Evolutionary conservation across 2,113 vertebrate genomes (phyloP).

Genomic region (Columba livia): DNA sequence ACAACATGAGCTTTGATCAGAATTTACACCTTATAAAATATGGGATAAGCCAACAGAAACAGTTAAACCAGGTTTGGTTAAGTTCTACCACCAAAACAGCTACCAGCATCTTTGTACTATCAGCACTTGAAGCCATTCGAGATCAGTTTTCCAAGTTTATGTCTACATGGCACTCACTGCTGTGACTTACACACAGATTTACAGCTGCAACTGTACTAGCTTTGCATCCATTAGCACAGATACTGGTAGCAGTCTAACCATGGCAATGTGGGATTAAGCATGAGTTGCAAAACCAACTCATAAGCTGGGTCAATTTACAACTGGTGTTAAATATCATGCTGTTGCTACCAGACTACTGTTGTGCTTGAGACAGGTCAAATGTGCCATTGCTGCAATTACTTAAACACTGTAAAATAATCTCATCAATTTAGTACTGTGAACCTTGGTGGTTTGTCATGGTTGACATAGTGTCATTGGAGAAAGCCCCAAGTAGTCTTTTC

Average conservation of each 20-base stretch:
- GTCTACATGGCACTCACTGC: background rate
- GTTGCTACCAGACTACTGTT: background rate
- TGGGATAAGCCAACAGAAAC: background rate
- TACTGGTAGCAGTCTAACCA: background rate
- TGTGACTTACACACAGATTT: background rate
- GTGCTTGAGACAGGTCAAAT: background rate
- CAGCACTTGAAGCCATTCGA: background rate
- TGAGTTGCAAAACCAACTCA: background rate
- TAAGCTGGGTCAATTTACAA: conserved; percentile 17
- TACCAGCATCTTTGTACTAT: background rate
- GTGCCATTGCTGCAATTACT: background rate
- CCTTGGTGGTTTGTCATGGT: background rate
- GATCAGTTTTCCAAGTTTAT: background rate
- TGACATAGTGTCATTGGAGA: background rate
- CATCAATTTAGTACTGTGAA: background rate
- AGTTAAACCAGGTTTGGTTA: background rate
- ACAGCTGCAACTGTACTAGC: background rate
- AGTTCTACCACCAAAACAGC: background rate
- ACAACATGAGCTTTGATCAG: background rate
- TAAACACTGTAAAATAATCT: background rate
- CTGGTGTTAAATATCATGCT: conserved; percentile 1
- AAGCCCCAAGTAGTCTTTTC: background rate
- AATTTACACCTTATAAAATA: background rate
- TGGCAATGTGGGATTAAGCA: background rate
- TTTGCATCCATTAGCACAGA: background rate